Base-by-base conservation (phyloP, 2,797 vertebrate genomes). In the Chelon auratus region DNA sequence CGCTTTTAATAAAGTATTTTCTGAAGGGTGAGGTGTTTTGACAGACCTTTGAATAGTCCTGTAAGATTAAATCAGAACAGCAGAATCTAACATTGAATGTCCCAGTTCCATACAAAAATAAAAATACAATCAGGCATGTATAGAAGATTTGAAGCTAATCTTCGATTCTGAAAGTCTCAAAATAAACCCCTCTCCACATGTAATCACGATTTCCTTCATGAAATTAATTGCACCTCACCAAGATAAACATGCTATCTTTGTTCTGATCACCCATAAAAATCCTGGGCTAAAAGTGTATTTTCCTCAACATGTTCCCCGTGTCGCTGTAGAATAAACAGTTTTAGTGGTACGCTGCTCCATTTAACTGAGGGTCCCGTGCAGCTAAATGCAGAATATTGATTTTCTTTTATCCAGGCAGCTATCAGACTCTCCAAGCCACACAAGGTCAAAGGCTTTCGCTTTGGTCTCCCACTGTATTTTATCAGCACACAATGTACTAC, bases 351-450 rank as follows among this genome's bases (percentile, higher is more conserved):
- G 61, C 50, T 55, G 82, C 60, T 85, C 75, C 66, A 63, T 84
- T 83, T 81, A 85, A 77, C 82, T 72, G 64, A 77, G 69, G 83
- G 81, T 81, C 82, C 78, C 72, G 72, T 72, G 36, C 62, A 40
- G 85, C 88, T 89, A 89, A 91, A 90, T 89, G 84, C 81, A 77
- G 76, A 87, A 81, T 92, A 93, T 93, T 82, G 92, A 94, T 93
- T 90, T 85, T 69, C 69, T 78, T 78, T 81, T 50, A 75, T 82
- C 80, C 83, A 68, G 79, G 80, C 86, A 88, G 82, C 78, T 65
- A 77, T 90, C 72, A 53, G 68, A 68, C 87, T 88, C 71, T 70
- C 73, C 37, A 18, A 80, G 87, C 89, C 72, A 55, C 82, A 72
- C 87, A 87, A 92, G 87, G 91, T 93, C 88, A 91, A 91, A 89